Evolutionary conservation across 1,140 invertebrate species (phyloP).

Genomic region (Drosophila subpulchrella): DNA sequence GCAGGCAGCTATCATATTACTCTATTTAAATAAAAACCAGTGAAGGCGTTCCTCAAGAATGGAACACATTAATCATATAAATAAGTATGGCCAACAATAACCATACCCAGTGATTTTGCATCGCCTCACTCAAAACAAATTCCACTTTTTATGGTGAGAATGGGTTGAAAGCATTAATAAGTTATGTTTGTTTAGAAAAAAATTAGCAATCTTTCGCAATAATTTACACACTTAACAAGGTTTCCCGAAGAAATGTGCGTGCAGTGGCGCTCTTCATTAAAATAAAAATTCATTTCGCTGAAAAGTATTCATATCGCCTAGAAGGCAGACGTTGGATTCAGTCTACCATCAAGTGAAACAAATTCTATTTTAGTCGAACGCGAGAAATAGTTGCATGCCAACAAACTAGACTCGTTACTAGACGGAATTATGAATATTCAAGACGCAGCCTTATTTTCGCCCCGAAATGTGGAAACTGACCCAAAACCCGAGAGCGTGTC

Average conservation of each 20-base stretch:
- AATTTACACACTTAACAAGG: constrained; percentile 63
- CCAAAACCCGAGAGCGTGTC: constrained; percentile 24
- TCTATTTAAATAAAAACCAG: background rate
- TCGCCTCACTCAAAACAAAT: constrained; percentile 9
- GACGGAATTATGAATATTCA: constrained; percentile 61
- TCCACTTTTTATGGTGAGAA: constrained; percentile 43
- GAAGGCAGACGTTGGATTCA: constrained; percentile 7
- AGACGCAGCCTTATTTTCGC: constrained; percentile 11
- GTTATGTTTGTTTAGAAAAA: constrained; percentile 29
- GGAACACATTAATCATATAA: constrained; percentile 11
- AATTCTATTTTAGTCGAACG: constrained; percentile 73
- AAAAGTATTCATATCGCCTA: constrained; percentile 28
- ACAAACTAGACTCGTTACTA: constrained; percentile 38
- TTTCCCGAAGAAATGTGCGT: constrained; percentile 56
- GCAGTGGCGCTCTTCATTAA: constrained; percentile 34
- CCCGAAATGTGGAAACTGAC: constrained; percentile 22
- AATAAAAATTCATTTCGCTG: constrained; percentile 44
- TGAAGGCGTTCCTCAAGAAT: background rate
- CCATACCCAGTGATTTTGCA: constrained; percentile 20
- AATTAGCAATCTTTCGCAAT: constrained; percentile 57
- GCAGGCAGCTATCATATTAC: no score
- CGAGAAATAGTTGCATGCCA: constrained; percentile 68
- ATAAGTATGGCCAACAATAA: constrained; percentile 18
- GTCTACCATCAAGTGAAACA: constrained; percentile 31
- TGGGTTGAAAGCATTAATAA: constrained; percentile 28